These are phyloP conservation scores for Delphinapterus leucas DNA, from an alignment of 2,113 vertebrate species.

Conservation along the genomic window DNA sequence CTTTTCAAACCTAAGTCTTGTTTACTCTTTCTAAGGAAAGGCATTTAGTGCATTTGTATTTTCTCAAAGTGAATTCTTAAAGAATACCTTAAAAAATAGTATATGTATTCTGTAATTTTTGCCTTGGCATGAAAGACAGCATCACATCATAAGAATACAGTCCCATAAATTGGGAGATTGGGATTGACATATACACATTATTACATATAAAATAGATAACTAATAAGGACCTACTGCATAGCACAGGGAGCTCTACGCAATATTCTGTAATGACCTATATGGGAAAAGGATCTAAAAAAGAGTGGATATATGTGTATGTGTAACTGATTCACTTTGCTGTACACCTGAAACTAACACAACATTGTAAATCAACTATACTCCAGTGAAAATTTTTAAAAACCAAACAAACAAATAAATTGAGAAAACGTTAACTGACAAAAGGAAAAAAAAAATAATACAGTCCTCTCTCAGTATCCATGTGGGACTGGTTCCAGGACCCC, in stretches of 20 bases:
- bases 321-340: not conserved
- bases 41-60: not conserved
- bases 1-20: not conserved
- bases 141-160: not conserved
- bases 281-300: not conserved
- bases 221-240: not conserved
- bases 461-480: not conserved
- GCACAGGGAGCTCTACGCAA: not conserved
- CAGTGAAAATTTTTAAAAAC: not conserved
- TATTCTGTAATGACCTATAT: not conserved
- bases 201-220: not conserved
- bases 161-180: not conserved
- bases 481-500: not conserved
- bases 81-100: not conserved
- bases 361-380: not conserved
- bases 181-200: not conserved
- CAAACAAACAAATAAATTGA: not conserved
- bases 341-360: not conserved
- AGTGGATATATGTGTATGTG: not conserved
- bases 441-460: not conserved
- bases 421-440: not conserved
- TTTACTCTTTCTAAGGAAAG: constrained; percentile 31
- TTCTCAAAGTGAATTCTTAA: constrained; percentile 12
- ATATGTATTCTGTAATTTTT: constrained; percentile 8
- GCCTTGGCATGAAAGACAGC: not conserved